Percentiles rank a stretch among this genome's conserved stretches.
These are phyloP conservation scores for Ochotona princeps DNA, from an alignment of 2,113 vertebrate genomes.

Conservation along the genomic window DNA sequence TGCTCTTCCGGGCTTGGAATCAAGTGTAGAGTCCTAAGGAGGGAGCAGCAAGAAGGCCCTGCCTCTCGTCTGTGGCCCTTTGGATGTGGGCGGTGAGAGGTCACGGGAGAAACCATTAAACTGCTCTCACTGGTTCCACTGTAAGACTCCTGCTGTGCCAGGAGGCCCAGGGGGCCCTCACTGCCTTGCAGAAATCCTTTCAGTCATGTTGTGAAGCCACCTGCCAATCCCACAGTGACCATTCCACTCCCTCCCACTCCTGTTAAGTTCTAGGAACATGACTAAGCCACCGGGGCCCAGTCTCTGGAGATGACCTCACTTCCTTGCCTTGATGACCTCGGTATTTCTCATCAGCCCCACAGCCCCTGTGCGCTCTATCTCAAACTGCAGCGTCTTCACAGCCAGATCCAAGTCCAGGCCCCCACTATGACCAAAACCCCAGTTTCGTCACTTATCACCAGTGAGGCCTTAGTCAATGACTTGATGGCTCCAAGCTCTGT, in stretches of 20 bases:
- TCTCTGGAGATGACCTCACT: conserved; percentile 70
- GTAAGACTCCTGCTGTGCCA: conserved; percentile 26
- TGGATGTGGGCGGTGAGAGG: not conserved
- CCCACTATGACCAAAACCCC: not conserved
- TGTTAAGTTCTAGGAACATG: conserved; percentile 61
- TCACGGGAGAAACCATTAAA: conserved; percentile 57
- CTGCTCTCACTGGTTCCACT: not conserved
- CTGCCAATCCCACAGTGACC: conserved; percentile 59
- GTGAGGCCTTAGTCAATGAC: not conserved
- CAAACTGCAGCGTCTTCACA: not conserved
- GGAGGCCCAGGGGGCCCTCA: conserved; percentile 56
- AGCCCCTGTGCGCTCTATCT: not conserved
- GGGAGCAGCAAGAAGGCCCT: not conserved
- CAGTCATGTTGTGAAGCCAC: not conserved
- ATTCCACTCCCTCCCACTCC: conserved; percentile 4
- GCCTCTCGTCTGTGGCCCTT: conserved; percentile 24
- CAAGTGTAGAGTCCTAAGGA: conserved; percentile 40
- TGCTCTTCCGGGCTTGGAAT: conserved; percentile 23
- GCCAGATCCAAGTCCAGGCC: not conserved
- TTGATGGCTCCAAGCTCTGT: not conserved
- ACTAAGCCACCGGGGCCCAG: conserved; percentile 20
- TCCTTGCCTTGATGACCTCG: conserved; percentile 61
- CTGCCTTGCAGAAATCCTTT: conserved; percentile 39
- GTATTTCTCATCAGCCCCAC: not conserved
- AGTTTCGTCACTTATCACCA: not conserved